phyloP scores from a whole-genome alignment of 2,113 vertebrate species.

The Sebastes fasciatus region DNA sequence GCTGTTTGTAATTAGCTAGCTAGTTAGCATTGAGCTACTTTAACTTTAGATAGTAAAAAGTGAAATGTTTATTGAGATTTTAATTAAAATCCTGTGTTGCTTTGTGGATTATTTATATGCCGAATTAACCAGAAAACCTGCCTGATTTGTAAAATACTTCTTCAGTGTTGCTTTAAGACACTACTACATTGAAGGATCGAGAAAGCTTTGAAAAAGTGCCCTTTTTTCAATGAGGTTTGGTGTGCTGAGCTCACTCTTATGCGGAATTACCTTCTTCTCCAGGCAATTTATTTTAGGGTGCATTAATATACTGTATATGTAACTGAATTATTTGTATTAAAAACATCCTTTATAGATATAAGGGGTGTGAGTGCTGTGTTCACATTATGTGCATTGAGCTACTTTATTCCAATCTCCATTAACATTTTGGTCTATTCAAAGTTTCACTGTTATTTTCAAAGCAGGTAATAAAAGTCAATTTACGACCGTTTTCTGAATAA shows the following conservation, averaged over 20 bases:
- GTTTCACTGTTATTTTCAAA: not conserved
- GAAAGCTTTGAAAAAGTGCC: not conserved
- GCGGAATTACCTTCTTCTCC: not conserved
- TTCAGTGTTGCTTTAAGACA: not conserved
- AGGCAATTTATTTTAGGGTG: not conserved
- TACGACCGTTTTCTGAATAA: not conserved
- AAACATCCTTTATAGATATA: not conserved
- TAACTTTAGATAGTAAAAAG: slow-evolving; percentile 1
- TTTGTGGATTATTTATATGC: not conserved
- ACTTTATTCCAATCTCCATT: too few relatives aligned
- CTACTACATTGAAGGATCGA: rapidly evolving
- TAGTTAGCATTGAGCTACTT: slow-evolving; percentile 50
- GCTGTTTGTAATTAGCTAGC: not conserved
- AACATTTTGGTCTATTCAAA: not conserved
- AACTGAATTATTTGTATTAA: not conserved
- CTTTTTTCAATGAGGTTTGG: not conserved
- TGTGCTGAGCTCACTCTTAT: not conserved
- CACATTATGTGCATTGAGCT: too few relatives aligned
- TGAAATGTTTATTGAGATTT: too few relatives aligned
- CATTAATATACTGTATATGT: too few relatives aligned
- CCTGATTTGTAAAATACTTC: not conserved
- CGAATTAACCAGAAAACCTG: not conserved
- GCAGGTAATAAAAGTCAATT: not conserved
- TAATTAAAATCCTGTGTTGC: too few relatives aligned
- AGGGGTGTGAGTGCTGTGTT: not conserved